Conservation (phyloP, 2,888 invertebrate species). For the Dryocosmus kuriphilus region DNA sequence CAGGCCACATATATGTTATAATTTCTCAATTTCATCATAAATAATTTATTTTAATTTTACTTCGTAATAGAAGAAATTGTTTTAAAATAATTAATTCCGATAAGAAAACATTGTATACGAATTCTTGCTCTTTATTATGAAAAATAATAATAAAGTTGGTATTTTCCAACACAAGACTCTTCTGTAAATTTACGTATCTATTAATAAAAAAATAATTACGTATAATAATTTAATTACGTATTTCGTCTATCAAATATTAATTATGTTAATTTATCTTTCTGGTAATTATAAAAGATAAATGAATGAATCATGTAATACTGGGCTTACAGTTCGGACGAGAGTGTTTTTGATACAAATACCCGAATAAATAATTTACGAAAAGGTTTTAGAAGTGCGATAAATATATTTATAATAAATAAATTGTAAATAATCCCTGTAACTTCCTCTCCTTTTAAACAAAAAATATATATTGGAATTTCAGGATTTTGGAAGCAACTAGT, state of each 20-base stretch:
- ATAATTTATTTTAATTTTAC: conserved; percentile 21
- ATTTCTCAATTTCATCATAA: neutral
- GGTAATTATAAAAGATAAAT: neutral
- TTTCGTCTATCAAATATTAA: neutral
- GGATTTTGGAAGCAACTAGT: neutral
- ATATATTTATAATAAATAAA: neutral
- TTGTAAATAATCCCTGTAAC: neutral
- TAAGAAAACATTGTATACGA: conserved; percentile 22
- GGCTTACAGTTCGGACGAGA: neutral
- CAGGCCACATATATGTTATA: neutral
- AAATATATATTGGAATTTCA: neutral
- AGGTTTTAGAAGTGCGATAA: neutral
- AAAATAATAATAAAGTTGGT: conserved; percentile 3
- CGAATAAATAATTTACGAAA: conserved; percentile 5
- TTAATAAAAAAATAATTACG: no score
- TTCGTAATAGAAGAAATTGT: neutral
- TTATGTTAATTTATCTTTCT: neutral
- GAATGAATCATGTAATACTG: conserved; percentile 12
- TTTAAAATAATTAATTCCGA: neutral
- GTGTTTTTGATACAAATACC: neutral
- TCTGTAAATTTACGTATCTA: neutral
- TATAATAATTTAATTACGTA: no score
- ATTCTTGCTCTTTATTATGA: neutral
- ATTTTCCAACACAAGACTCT: neutral
- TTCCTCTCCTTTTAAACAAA: neutral